Base-by-base conservation (phyloP, 2,888 invertebrate species). In the Margaritifera margaritifera region DNA sequence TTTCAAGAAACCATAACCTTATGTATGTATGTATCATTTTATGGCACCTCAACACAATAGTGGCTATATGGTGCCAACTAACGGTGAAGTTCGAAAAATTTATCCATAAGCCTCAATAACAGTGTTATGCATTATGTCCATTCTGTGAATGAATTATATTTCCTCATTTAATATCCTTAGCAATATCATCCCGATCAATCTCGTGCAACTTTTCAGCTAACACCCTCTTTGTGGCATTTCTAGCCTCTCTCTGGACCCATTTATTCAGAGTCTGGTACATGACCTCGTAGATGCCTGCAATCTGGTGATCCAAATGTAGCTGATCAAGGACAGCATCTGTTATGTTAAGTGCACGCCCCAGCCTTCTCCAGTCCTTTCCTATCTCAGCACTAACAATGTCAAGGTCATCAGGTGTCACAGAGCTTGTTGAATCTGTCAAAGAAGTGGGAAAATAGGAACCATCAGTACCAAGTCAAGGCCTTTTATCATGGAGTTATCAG, bases 371-470 rank as follows among this genome's bases (percentile, higher is more conserved):
- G 27, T 74, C 77, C n/a, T 69, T 64, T 51, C 78, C 78, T 6
- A 79, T 71, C 42, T 71, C 69, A 3, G 65, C 58, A n/a, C 74
- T 61, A 20, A 80, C 68, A 27, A 71, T 67, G 59, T 80, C 80
- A 50, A 73, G 53, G 56, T 72, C 72, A 50, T 25, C 53, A n/a
- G 62, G 58, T 50, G 72, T 69, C 20, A 63, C 52, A 22, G 55
- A 11, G 50, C 69, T 60, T 61, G 42, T 63, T 24, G 56, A 57
- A 24, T 54, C 68, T 68, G 50, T 3, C 51, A 56, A 8, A 25
- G 31, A 27, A 42, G 15, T 11, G 15, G 15, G 42, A 42, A 42
- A 42, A 42, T 42, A 11, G 42, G 15, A 15, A 42, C 42, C 42
- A 42, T 42, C 11, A 42, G 42, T 42, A 42, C 11, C 15, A 15